Conservation (phyloP, 1,140 invertebrate genomes). For the Asbolus verrucosus region DNA sequence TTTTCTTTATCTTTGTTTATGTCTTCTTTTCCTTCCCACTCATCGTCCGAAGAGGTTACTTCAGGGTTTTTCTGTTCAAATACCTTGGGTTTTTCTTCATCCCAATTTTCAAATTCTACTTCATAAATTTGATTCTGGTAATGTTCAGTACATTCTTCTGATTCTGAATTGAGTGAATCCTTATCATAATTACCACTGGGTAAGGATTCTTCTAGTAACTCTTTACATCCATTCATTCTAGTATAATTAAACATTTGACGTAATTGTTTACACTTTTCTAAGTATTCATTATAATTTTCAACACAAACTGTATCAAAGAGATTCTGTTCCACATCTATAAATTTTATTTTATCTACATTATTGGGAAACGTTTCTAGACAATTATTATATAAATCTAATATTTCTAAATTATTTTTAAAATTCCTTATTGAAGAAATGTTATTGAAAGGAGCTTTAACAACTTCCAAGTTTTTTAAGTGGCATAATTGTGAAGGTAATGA, state of each 20-base stretch:
- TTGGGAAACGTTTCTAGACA: conserved; percentile 19
- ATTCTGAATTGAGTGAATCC: too few species aligned
- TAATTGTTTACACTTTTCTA: not conserved
- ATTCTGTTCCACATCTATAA: conserved; percentile 40
- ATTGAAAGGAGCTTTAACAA: conserved; percentile 28
- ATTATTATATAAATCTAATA: conserved; percentile 44
- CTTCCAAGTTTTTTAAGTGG: not conserved
- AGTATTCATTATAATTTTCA: not conserved
- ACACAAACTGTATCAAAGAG: not conserved
- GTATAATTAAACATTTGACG: not conserved
- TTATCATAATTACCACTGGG: not conserved
- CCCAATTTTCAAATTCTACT: conserved; percentile 27
- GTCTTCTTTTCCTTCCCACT: conserved; percentile 31
- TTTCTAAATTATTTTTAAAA: conserved; percentile 32
- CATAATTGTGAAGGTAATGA: conserved; percentile 17
- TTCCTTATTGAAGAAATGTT: conserved; percentile 17
- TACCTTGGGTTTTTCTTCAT: conserved; percentile 13
- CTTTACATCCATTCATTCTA: not conserved
- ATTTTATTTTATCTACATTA: conserved; percentile 1
- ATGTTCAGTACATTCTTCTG: not conserved
- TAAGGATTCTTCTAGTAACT: not conserved
- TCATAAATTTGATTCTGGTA: not conserved
- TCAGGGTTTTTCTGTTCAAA: conserved; percentile 1
- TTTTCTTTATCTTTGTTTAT: not conserved
- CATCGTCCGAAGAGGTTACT: conserved; percentile 37